Evolutionary conservation across 2,797 vertebrate species (phyloP).

Genomic region (Esox lucius): DNA sequence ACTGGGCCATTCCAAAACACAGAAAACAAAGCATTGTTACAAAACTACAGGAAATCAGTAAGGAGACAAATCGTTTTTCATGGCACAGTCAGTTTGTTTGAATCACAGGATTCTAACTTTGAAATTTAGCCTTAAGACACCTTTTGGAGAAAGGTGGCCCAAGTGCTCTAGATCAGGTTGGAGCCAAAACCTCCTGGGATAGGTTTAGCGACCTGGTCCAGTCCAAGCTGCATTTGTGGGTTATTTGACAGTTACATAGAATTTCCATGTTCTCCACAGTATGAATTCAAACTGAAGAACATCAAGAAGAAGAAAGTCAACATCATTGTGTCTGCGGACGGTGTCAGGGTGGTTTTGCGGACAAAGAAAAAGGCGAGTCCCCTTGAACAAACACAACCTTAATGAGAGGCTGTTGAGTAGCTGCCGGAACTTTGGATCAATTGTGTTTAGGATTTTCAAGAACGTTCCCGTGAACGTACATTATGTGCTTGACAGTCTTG

Average conservation of each 20-base stretch:
- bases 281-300: constrained; percentile 98
- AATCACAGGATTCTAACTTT: too few species aligned
- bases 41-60: too few species aligned
- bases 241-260: neutral
- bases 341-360: constrained; percentile 88
- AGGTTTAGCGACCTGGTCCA: neutral
- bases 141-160: too few species aligned
- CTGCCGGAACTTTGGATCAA: too few species aligned
- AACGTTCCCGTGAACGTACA: neutral
- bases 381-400: neutral
- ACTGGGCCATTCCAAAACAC: too few species aligned
- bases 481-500: neutral
- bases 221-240: neutral
- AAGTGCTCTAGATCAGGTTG: too few species aligned
- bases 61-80: too few species aligned
- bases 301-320: constrained; percentile 99
- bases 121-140: too few species aligned
- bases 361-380: constrained; percentile 90
- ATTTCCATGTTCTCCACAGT: constrained; percentile 69
- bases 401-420: neutral
- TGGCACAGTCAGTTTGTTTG: too few species aligned
- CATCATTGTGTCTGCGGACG: constrained; percentile 90
- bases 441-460: too few species aligned
- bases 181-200: too few species aligned
- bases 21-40: too few species aligned